Conservation (phyloP, 2,888 invertebrate genomes). For the Tipula helvola region DNA sequence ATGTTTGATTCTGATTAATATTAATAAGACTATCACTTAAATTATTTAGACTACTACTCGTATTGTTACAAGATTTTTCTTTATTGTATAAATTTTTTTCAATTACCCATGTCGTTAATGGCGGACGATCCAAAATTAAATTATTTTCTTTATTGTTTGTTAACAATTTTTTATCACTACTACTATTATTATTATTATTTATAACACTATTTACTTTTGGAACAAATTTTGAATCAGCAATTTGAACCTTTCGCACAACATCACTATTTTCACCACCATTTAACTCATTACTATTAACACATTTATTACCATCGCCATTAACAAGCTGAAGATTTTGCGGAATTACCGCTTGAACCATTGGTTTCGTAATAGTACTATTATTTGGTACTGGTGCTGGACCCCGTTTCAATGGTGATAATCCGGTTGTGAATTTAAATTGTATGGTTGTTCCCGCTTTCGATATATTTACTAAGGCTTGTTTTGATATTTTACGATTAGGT, state of each 20-base stretch:
- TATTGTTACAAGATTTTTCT: constrained; percentile 37
- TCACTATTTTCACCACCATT: constrained; percentile 20
- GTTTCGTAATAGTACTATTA: background rate
- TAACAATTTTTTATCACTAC: background rate
- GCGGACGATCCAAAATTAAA: constrained; percentile 15
- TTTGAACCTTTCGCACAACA: constrained; percentile 16
- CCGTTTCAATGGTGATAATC: background rate
- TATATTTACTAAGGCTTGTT: constrained; percentile 52
- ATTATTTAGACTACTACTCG: constrained; percentile 12
- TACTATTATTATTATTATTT: background rate
- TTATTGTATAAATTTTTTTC: constrained; percentile 58
- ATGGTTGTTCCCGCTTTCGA: constrained; percentile 53
- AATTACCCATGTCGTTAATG: constrained; percentile 47
- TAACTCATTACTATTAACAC: constrained; percentile 6
- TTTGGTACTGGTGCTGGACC: constrained; percentile 9
- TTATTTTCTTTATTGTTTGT: background rate
- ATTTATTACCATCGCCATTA: constrained; percentile 16
- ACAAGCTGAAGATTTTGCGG: constrained; percentile 15
- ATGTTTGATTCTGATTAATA: constrained; percentile 7
- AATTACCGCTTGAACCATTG: background rate
- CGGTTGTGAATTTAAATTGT: constrained; percentile 35
- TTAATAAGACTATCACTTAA: constrained; percentile 8
- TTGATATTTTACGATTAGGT: constrained; percentile 36
- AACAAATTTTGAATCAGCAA: constrained; percentile 35
- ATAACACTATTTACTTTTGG: constrained; percentile 22